A percentile compares a stretch with the other conserved stretches of the same genome.
These are phyloP conservation scores for Corythornis vintsioides DNA, from an alignment of 2,113 vertebrate species.

Conservation along the genomic window DNA sequence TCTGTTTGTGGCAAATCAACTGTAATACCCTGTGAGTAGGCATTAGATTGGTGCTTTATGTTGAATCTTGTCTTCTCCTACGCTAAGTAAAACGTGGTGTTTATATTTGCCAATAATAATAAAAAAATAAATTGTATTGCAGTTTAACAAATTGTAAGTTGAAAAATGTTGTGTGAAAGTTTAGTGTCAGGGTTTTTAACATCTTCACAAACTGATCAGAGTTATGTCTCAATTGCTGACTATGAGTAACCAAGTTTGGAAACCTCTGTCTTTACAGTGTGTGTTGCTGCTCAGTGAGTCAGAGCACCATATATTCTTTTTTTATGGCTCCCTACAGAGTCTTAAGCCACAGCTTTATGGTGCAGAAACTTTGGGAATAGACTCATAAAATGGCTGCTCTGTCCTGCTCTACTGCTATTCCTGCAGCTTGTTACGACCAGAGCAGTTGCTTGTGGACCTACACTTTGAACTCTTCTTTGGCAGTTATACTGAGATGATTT, in stretches of 20 bases:
- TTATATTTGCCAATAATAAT: neutral
- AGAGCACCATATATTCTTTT: neutral
- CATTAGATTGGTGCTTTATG: neutral
- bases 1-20: neutral
- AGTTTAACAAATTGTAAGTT: neutral
- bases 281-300: neutral
- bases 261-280: neutral
- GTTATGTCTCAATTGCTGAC: neutral
- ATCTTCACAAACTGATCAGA: neutral
- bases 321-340: neutral
- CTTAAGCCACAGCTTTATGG: neutral
- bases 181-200: neutral
- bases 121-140: neutral
- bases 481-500: neutral
- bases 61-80: neutral
- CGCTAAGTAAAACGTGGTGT: neutral
- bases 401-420: neutral
- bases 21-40: rapidly evolving
- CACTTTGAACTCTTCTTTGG: constrained; percentile 33
- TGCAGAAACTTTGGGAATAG: neutral
- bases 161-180: neutral
- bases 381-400: neutral
- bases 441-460: neutral
- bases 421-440: neutral
- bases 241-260: neutral